Percentiles rank a stretch among this genome's conserved stretches.
These are phyloP conservation scores for Drosophila tanythrix DNA, from an alignment of 2,888 invertebrate species.

Conservation along the genomic window DNA sequence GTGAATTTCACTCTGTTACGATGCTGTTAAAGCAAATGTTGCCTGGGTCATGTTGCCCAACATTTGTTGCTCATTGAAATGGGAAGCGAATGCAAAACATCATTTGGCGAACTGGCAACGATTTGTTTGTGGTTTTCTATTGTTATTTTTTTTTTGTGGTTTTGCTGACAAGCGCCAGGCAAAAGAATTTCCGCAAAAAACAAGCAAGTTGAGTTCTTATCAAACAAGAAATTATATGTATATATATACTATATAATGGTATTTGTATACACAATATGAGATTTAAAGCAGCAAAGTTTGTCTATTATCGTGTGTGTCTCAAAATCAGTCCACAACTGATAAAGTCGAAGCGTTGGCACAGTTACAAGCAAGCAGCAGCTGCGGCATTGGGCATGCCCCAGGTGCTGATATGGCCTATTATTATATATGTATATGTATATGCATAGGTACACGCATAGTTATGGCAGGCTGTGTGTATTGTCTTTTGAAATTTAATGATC, in stretches of 20 bases:
- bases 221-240: slow-evolving; percentile 17
- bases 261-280: slow-evolving; percentile 1
- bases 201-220: slow-evolving; percentile 29
- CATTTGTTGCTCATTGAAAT: slow-evolving; percentile 16
- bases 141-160: neutral
- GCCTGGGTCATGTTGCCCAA: slow-evolving; percentile 11
- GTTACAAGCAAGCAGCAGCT: slow-evolving; percentile 29
- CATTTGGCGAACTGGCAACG: slow-evolving; percentile 68
- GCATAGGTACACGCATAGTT: slow-evolving; percentile 6
- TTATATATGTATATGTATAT: neutral
- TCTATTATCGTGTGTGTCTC: slow-evolving; percentile 43
- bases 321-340: slow-evolving; percentile 28
- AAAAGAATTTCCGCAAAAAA: slow-evolving; percentile 58
- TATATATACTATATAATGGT: neutral
- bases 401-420: slow-evolving; percentile 25
- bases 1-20: slow-evolving; percentile 42
- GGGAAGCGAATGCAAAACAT: neutral
- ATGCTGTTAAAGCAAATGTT: slow-evolving; percentile 28
- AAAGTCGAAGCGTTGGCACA: slow-evolving; percentile 48
- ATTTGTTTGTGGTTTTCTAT: slow-evolving; percentile 21
- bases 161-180: slow-evolving; percentile 63
- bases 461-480: slow-evolving; percentile 10
- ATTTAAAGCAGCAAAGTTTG: slow-evolving; percentile 16
- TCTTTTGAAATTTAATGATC: slow-evolving; percentile 30
- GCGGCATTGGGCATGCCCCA: slow-evolving; percentile 42